Conservation (phyloP, 1,140 invertebrate species). For the Trypoxylus dichotomus region DNA sequence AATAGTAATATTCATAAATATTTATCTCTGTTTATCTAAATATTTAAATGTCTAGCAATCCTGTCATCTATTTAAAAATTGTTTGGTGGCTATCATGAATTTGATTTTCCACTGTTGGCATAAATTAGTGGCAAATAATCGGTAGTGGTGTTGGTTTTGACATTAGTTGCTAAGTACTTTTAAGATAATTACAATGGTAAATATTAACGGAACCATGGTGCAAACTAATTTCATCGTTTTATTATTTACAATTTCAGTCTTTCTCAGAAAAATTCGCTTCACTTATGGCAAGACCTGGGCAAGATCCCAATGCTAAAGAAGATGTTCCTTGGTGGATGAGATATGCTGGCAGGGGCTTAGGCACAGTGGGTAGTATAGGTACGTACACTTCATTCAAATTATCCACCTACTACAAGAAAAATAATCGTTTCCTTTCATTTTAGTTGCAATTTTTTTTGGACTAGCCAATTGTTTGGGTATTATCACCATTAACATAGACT, state of each 20-base stretch:
- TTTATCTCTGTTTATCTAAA: too few species aligned
- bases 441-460: constrained; percentile 89
- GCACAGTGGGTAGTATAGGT: constrained; percentile 82
- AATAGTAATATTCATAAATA: too few species aligned
- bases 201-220: neutral
- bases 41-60: too few species aligned
- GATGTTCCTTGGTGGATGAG: constrained; percentile 88
- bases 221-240: neutral
- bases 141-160: neutral
- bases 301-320: constrained; percentile 72
- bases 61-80: too few species aligned
- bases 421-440: constrained; percentile 43
- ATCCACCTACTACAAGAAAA: constrained; percentile 31
- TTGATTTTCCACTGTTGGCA: too few species aligned
- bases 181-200: constrained; percentile 1
- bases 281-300: constrained; percentile 75
- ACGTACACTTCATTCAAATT: constrained; percentile 53
- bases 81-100: too few species aligned
- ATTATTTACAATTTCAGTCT: constrained; percentile 61
- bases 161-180: constrained; percentile 2
- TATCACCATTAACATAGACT: constrained; percentile 63
- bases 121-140: too few species aligned
- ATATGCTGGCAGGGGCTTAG: constrained; percentile 79
- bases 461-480: constrained; percentile 77
- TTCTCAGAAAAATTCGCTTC: constrained; percentile 75